Evolutionary conservation across 2,113 vertebrate genomes (phyloP).

Genomic region (Embiotoca jacksoni): DNA sequence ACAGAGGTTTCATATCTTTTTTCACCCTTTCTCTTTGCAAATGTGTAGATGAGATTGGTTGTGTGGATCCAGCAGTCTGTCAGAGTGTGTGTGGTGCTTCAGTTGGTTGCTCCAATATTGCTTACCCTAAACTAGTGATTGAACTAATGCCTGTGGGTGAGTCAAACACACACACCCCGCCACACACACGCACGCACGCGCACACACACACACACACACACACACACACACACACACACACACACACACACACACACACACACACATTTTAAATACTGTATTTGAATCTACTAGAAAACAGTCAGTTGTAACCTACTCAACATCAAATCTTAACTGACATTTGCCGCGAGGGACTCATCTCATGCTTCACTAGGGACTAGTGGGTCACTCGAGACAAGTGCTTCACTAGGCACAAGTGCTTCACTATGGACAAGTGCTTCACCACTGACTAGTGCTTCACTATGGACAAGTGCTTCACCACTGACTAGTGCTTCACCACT

Average conservation of each 20-base stretch:
- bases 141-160: conserved; percentile 94
- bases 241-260: not conserved
- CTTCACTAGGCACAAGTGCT: too few relatives aligned
- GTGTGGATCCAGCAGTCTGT: conserved; percentile 91
- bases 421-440: too few relatives aligned
- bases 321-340: too few relatives aligned
- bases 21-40: not conserved
- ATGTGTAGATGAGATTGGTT: conserved; percentile 91
- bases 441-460: too few relatives aligned
- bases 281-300: too few relatives aligned
- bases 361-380: too few relatives aligned
- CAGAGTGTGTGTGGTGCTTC: conserved; percentile 87
- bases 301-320: too few relatives aligned
- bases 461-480: too few relatives aligned
- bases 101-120: conserved; percentile 95
- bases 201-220: not conserved
- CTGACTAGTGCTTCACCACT: too few relatives aligned
- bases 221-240: not conserved
- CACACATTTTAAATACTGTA: not conserved
- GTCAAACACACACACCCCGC: conserved; percentile 44
- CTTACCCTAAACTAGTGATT: conserved; percentile 94
- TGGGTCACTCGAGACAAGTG: too few relatives aligned
- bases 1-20: not conserved
- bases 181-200: not conserved
- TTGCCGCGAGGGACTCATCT: too few relatives aligned